Percentiles rank a stretch among this genome's conserved stretches.
Evolutionary conservation across 2,797 vertebrate genomes (phyloP).

Genomic region (Dryobates pubescens): DNA sequence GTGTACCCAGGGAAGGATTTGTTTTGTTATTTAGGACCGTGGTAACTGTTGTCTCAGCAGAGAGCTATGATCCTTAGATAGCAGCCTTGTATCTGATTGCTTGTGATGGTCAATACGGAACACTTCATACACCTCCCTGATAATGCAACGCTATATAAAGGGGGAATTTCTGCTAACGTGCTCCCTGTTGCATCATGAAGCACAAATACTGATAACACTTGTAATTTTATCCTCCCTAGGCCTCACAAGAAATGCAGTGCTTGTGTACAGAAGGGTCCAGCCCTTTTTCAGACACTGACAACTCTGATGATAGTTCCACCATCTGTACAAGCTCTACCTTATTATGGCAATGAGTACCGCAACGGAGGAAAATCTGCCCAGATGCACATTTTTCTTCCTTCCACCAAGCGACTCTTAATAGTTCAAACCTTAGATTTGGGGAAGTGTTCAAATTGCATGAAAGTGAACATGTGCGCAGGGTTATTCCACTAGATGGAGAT

Average conservation of each 20-base stretch:
- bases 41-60: background rate
- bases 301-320: background rate
- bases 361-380: background rate
- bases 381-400: background rate
- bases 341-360: background rate
- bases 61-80: background rate
- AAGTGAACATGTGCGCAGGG: background rate
- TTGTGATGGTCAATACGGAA: background rate
- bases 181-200: background rate
- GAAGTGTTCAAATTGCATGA: background rate
- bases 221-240: conserved; percentile 23
- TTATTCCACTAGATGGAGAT: conserved; percentile 64
- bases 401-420: background rate
- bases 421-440: background rate
- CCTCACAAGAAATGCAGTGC: background rate
- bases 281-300: background rate
- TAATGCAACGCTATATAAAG: background rate
- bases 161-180: background rate
- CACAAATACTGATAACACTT: background rate
- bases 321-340: background rate
- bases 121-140: background rate
- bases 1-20: background rate
- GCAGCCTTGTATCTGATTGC: background rate
- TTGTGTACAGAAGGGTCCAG: background rate
- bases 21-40: background rate